Percentiles rank a stretch among this genome's conserved stretches.
Evolutionary conservation across 2,113 vertebrate genomes (phyloP).

Genomic region (Pipra filicauda): DNA sequence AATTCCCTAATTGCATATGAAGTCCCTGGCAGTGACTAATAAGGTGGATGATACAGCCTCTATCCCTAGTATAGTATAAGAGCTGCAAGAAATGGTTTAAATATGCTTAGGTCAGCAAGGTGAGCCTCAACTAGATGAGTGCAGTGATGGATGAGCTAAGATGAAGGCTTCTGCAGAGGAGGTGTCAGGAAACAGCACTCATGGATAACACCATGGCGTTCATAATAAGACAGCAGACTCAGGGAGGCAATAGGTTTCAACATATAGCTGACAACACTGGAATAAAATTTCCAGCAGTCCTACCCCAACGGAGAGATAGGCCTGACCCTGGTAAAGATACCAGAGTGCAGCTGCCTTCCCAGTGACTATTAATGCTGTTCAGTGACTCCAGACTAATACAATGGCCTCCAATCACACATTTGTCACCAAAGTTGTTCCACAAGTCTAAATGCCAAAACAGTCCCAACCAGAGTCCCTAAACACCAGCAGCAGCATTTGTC

Average conservation of each 20-base stretch:
- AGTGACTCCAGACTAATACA: background rate
- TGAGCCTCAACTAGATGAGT: accelerated
- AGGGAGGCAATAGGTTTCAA: background rate
- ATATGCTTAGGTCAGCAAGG: background rate
- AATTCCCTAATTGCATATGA: background rate
- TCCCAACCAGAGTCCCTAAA: background rate
- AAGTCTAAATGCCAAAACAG: background rate
- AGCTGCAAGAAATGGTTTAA: background rate
- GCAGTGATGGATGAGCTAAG: background rate
- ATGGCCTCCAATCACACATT: background rate
- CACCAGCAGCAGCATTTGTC: background rate
- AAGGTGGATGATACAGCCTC: background rate
- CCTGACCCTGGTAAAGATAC: background rate
- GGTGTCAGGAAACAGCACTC: background rate
- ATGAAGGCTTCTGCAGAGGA: background rate
- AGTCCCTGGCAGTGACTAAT: background rate
- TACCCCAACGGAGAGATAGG: background rate
- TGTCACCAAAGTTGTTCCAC: background rate
- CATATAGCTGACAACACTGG: background rate
- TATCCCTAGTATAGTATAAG: background rate
- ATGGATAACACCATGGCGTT: background rate
- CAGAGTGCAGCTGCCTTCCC: background rate
- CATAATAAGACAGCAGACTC: background rate
- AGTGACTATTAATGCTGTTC: background rate
- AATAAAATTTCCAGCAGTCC: background rate